phyloP scores from a whole-genome alignment of 2,888 invertebrate species.

The Andrena flavipes region DNA sequence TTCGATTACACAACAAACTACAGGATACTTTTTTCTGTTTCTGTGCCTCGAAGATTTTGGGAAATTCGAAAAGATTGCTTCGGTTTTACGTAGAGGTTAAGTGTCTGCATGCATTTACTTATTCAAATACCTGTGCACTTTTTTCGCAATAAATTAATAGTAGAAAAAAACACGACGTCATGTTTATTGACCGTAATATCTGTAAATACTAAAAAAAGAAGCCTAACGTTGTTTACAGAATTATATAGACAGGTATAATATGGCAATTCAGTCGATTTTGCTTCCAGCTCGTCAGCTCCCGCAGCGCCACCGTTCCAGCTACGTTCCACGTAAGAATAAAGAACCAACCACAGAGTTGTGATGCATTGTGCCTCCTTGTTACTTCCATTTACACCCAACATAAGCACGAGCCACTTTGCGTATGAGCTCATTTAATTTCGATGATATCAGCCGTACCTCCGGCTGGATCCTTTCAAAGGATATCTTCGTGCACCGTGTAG shows the following conservation, averaged over 20 bases:
- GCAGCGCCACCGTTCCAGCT: conserved; percentile 50
- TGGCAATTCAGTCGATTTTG: conserved; percentile 51
- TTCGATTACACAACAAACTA: too few species aligned
- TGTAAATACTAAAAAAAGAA: neutral
- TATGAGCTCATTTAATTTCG: conserved; percentile 64
- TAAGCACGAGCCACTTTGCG: conserved; percentile 63
- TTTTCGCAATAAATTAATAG: neutral
- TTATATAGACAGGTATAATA: neutral
- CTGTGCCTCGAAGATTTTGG: too few species aligned
- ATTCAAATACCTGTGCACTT: too few species aligned
- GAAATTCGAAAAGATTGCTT: too few species aligned
- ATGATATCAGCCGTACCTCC: conserved; percentile 35
- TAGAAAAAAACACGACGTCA: neutral
- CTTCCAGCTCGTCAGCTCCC: conserved; percentile 46
- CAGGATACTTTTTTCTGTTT: too few species aligned
- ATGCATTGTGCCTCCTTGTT: conserved; percentile 64
- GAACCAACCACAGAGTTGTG: conserved; percentile 59
- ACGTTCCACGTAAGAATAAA: conserved; percentile 36
- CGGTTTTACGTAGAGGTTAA: too few species aligned
- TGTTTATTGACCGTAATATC: neutral
- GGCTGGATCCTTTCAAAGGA: conserved; percentile 40
- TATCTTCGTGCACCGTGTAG: conserved; percentile 40
- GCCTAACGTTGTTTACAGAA: conserved; percentile 1
- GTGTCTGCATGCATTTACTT: too few species aligned
- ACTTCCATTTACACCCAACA: conserved; percentile 67